Percentiles rank a stretch among this genome's conserved stretches.
phyloP scores from a whole-genome alignment of 2,888 invertebrate genomes.

The Mesoligia furuncula region DNA sequence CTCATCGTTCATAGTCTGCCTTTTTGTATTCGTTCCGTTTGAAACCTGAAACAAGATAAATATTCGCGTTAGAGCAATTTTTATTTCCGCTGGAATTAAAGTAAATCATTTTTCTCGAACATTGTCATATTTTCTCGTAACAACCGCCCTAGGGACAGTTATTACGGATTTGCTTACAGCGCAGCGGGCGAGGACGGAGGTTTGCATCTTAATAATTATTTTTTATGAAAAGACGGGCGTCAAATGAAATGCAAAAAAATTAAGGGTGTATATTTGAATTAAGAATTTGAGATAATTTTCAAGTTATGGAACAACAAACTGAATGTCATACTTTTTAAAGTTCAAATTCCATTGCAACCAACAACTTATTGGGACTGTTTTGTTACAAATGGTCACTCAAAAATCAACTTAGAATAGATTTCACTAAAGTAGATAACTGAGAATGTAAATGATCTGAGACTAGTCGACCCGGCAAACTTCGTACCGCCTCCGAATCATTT shows the following conservation, averaged over 20 bases:
- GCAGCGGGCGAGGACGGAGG: no score
- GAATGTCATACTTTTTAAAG: background rate
- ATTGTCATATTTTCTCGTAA: conserved; percentile 46
- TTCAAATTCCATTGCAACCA: background rate
- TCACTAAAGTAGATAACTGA: no score
- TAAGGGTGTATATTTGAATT: background rate
- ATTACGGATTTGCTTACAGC: conserved; percentile 25
- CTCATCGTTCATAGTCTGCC: conserved; percentile 45
- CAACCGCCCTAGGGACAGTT: conserved; percentile 10
- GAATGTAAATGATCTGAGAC: no score
- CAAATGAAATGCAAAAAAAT: background rate
- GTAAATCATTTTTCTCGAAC: conserved; percentile 39
- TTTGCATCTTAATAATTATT: background rate
- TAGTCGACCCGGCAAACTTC: no score
- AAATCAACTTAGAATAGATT: no score
- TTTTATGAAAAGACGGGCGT: conserved; percentile 1
- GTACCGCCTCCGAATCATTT: no score
- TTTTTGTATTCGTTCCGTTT: conserved; percentile 31
- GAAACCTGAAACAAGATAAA: conserved; percentile 63
- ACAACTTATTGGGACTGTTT: background rate
- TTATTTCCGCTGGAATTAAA: conserved; percentile 30
- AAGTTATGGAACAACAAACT: background rate
- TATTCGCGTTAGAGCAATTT: conserved; percentile 36
- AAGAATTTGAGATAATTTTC: background rate
- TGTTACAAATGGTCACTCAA: no score